Conservation (phyloP, 2,888 invertebrate species). For the Acheta domesticus region DNA sequence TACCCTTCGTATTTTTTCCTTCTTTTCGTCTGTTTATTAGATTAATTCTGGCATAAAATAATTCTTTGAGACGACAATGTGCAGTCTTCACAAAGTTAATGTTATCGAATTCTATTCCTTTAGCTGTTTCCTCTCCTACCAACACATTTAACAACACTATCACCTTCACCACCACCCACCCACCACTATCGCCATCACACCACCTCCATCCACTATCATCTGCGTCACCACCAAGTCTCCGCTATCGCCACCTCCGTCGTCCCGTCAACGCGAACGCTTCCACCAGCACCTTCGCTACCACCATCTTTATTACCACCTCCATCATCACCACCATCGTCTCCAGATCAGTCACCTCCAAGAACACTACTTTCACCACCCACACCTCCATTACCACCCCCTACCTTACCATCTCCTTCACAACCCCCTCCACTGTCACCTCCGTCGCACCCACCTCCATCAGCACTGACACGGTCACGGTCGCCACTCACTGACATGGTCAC, state of each 20-base stretch:
- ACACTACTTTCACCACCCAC: slow-evolving; percentile 46
- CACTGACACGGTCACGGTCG: not conserved
- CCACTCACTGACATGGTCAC: not conserved
- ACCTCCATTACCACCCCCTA: slow-evolving; percentile 53
- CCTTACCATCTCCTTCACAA: slow-evolving; percentile 48
- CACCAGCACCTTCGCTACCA: not conserved
- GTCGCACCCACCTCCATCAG: slow-evolving; percentile 46
- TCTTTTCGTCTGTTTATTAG: too few relatives aligned
- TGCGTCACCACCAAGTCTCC: not conserved
- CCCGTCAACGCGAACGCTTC: too few relatives aligned
- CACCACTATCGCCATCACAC: not conserved
- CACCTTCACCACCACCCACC: not conserved
- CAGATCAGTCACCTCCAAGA: slow-evolving; percentile 43
- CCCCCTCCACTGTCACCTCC: slow-evolving; percentile 50
- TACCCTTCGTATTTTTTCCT: too few relatives aligned
- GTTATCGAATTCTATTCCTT: too few relatives aligned
- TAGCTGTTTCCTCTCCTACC: too few relatives aligned
- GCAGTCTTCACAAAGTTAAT: too few relatives aligned
- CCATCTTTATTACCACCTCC: not conserved
- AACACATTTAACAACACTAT: not conserved
- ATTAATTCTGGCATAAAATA: too few relatives aligned
- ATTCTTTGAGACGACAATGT: too few relatives aligned
- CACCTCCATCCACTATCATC: not conserved
- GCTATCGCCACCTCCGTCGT: not conserved
- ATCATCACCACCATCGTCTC: slow-evolving; percentile 45